Conservation (phyloP, 1,140 invertebrate genomes). For the Drosophila murphyi region DNA sequence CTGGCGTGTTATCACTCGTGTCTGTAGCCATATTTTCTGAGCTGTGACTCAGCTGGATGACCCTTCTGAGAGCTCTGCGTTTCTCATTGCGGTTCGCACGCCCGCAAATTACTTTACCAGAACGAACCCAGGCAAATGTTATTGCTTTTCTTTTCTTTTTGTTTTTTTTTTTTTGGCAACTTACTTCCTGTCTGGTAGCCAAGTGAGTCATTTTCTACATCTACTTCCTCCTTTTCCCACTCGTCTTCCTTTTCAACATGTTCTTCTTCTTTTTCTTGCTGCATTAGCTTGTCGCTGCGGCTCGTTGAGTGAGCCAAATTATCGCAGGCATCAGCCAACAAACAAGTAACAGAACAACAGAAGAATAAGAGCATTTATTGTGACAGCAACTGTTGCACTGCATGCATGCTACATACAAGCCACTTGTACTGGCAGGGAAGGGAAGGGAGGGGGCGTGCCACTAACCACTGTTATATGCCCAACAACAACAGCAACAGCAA, state of each 20-base stretch:
- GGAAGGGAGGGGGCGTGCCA: too few relatives aligned
- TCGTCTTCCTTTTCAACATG: neutral
- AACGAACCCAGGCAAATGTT: slow-evolving; percentile 12
- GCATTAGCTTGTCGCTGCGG: neutral
- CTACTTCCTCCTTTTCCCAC: slow-evolving; percentile 11
- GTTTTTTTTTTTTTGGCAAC: slow-evolving; percentile 23
- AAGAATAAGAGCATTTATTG: neutral
- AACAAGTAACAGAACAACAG: neutral
- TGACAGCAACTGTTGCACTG: neutral
- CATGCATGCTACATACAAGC: too few relatives aligned
- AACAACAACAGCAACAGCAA: neutral
- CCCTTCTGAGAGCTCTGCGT: neutral
- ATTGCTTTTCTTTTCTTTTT: neutral
- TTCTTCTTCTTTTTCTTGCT: neutral
- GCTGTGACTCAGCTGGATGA: slow-evolving; percentile 5
- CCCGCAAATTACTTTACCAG: slow-evolving; percentile 36
- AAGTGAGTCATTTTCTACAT: slow-evolving; percentile 28
- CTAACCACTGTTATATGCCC: too few relatives aligned
- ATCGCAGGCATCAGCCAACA: slow-evolving; percentile 15
- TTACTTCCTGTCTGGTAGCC: slow-evolving; percentile 19
- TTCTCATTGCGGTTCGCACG: slow-evolving; percentile 21
- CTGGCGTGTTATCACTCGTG: too few relatives aligned
- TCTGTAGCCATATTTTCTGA: neutral
- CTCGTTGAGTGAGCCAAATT: slow-evolving; percentile 31
- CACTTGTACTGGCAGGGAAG: too few relatives aligned